Conservation (phyloP, 2,888 invertebrate species). For the Sphaerophoria rueppellii region DNA sequence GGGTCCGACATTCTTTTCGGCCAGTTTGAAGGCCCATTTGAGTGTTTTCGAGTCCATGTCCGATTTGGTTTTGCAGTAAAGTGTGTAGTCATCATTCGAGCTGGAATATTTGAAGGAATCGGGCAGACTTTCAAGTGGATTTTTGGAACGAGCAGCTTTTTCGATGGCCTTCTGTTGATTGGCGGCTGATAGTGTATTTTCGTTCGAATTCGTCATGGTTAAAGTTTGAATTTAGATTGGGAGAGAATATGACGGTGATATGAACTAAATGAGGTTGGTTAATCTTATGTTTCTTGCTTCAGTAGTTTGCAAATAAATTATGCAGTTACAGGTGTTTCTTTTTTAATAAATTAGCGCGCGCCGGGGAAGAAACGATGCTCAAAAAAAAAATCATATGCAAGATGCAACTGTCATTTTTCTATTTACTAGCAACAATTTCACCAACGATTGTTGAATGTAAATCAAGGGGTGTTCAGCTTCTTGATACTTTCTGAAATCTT, state of each 20-base stretch:
- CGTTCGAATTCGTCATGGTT: slow-evolving; percentile 77
- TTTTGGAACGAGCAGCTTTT: slow-evolving; percentile 78
- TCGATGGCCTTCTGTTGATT: slow-evolving; percentile 80
- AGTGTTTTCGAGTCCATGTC: slow-evolving; percentile 79
- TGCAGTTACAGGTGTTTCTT: slow-evolving; percentile 21
- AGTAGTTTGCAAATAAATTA: background rate
- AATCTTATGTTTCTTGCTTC: background rate
- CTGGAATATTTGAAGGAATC: slow-evolving; percentile 76
- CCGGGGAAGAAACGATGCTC: background rate
- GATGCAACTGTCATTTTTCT: background rate
- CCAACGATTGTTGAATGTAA: too few relatives aligned
- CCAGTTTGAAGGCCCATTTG: slow-evolving; percentile 82
- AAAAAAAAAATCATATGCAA: background rate
- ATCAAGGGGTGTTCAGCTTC: too few relatives aligned
- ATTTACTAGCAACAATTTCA: background rate
- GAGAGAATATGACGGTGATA: background rate
- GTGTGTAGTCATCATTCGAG: slow-evolving; percentile 75
- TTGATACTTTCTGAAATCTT: too few relatives aligned
- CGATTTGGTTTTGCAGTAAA: slow-evolving; percentile 78
- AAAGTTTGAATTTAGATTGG: background rate
- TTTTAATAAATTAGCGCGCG: slow-evolving; percentile 25
- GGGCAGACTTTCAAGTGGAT: slow-evolving; percentile 78
- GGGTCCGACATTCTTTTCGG: slow-evolving; percentile 80
- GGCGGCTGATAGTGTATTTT: slow-evolving; percentile 75
- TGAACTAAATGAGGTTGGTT: background rate